Evolutionary conservation across 2,888 invertebrate species (phyloP).

Genomic region (Palloptera scutellata): DNA sequence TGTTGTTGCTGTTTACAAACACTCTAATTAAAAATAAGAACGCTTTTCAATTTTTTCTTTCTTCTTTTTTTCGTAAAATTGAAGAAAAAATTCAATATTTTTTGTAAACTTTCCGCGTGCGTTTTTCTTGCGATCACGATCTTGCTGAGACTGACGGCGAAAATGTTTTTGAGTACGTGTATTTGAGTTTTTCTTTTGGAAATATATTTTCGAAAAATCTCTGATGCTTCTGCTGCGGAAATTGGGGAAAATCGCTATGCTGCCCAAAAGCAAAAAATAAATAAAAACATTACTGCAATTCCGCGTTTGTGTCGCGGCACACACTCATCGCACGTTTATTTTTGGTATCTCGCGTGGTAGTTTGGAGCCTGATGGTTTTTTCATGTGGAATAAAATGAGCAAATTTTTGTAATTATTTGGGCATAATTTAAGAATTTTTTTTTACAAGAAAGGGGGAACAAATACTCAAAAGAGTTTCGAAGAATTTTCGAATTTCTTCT

Average conservation of each 20-base stretch:
- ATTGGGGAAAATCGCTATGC: not conserved
- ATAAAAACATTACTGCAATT: too few species aligned
- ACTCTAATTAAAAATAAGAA: not conserved
- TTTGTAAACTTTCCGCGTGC: slow-evolving; percentile 13
- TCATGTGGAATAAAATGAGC: too few species aligned
- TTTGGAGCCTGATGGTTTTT: too few species aligned
- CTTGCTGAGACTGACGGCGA: not conserved
- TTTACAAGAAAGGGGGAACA: too few species aligned
- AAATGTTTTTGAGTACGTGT: not conserved
- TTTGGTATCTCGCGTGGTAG: not conserved
- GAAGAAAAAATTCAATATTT: slow-evolving; percentile 21
- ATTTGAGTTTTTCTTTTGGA: not conserved
- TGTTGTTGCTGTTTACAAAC: slow-evolving; percentile 21
- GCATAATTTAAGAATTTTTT: not conserved
- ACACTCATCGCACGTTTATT: not conserved
- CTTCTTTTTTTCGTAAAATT: not conserved
- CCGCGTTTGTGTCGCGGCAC: not conserved
- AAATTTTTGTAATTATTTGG: not conserved
- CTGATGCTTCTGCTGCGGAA: not conserved
- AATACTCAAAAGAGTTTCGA: too few species aligned
- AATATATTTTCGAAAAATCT: not conserved
- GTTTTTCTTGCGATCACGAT: slow-evolving; percentile 1
- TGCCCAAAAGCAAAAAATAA: not conserved
- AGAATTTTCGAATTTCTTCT: too few species aligned
- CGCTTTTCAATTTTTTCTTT: too few species aligned